phyloP scores from a whole-genome alignment of 2,113 vertebrate species.

The Podarcis raffonei region DNA sequence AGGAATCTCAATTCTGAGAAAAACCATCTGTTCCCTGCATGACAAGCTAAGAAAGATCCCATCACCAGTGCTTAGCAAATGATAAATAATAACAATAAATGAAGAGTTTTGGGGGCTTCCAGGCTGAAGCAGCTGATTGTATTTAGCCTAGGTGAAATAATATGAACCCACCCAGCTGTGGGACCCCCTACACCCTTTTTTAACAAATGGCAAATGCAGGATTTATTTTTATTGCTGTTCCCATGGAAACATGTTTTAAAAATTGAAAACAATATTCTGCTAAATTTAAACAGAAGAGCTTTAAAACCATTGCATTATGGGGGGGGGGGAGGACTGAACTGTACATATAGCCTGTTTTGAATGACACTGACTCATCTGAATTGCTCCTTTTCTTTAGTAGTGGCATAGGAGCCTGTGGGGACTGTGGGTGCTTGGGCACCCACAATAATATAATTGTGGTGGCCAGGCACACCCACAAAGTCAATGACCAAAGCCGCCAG shows the following conservation, averaged over 20 bases:
- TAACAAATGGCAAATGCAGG: slow-evolving; percentile 23
- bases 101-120: slow-evolving; percentile 42
- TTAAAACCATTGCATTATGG: not conserved
- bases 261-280: slow-evolving; percentile 6
- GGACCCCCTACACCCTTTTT: slow-evolving; percentile 25
- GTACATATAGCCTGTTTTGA: not conserved
- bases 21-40: slow-evolving; percentile 53
- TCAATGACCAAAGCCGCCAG: no score
- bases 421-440: no score
- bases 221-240: slow-evolving; percentile 50
- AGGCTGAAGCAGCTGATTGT: slow-evolving; percentile 54
- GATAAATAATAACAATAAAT: slow-evolving; percentile 48
- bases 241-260: slow-evolving; percentile 5
- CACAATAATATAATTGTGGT: no score
- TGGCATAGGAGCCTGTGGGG: no score
- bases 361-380: not conserved
- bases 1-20: slow-evolving; percentile 23
- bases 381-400: not conserved
- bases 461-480: no score
- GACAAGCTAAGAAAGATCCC: slow-evolving; percentile 28
- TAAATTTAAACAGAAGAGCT: slow-evolving; percentile 12
- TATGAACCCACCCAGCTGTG: slow-evolving; percentile 57
- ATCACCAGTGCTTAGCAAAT: slow-evolving; percentile 21
- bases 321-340: no score
- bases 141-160: slow-evolving; percentile 58